Base-by-base conservation (phyloP, 2,888 invertebrate genomes). In the Clunio marinus region DNA sequence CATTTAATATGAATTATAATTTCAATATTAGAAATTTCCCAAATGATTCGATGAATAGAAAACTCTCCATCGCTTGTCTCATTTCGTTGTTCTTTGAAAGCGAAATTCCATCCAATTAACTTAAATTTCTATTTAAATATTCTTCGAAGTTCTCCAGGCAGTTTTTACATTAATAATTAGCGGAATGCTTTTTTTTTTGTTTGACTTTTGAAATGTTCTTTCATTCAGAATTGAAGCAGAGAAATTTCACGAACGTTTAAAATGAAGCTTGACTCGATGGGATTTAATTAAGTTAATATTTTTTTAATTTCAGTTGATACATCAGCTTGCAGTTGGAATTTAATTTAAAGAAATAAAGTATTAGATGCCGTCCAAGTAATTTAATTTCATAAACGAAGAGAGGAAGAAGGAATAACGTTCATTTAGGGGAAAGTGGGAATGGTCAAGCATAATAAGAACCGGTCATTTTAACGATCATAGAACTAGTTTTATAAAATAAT, bases 271-370 rank as follows among this genome's bases (percentile, higher is more conserved):
- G 22, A 25, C 24, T 55, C 55, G 35, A 35, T 55, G 55, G 51
- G 35, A 66, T 55, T 66, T 66, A 66, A 66, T 66, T 66, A 66
- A 66, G 32, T 66, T 66, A 66, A 66, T 55, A 55, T n/a, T n/a
- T n/a, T n/a, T n/a, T n/a, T n/a, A n/a, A n/a, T n/a, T n/a, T n/a
- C n/a, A n/a, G 32, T n/a, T 15, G 57, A 25, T 57, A 57, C 10
- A n/a, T 22, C 10, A 2, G 51, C 51, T 51, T 27, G 57, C 25
- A 57, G 22, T 57, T n/a, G 22, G 27, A 27, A n/a, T 27, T 57
- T 8, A 57, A 57, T 57, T 51, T n/a, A n/a, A n/a, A n/a, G n/a
- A n/a, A n/a, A n/a, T n/a, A n/a, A 51, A 20, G 35, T 8, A 32
- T 51, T 51, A 51, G 51, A 2, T n/a, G n/a, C n/a, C 5, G 51